Conservation (phyloP, 1,140 invertebrate species). For the Pseudomyrmex pallidus region DNA sequence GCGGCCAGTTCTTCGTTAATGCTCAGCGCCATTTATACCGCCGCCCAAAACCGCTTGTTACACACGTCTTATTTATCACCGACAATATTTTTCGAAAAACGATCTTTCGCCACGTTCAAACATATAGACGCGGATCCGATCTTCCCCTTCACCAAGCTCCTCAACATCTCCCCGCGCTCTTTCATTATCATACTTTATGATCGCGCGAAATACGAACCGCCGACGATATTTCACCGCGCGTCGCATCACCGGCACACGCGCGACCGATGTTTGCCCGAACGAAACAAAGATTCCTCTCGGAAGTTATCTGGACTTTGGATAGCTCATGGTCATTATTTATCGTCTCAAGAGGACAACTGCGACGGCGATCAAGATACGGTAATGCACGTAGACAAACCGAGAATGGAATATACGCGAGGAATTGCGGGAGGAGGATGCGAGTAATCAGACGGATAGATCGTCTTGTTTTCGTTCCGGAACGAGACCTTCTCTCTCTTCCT, state of each 20-base stretch:
- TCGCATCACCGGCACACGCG: not conserved
- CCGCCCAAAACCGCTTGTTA: constrained; percentile 30
- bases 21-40: not conserved
- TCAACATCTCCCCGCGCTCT: not conserved
- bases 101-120: not conserved
- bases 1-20: constrained; percentile 9
- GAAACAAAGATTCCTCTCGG: constrained; percentile 33
- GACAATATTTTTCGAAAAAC: constrained; percentile 19
- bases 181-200: constrained; percentile 24
- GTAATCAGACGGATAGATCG: constrained; percentile 71
- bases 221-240: constrained; percentile 16
- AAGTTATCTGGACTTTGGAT: constrained; percentile 14
- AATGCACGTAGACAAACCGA: constrained; percentile 52
- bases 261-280: constrained; percentile 1
- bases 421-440: constrained; percentile 36
- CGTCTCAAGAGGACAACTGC: constrained; percentile 26
- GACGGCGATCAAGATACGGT: constrained; percentile 43
- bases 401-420: constrained; percentile 46
- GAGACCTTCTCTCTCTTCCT: constrained; percentile 37
- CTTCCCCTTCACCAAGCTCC: not conserved
- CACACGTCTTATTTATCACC: constrained; percentile 19
- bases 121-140: too few relatives aligned
- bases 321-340: constrained; percentile 24
- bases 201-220: not conserved
- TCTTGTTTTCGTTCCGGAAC: constrained; percentile 66